Conservation (phyloP, 2,113 vertebrate genomes). For the Choloepus hoffmanni region DNA sequence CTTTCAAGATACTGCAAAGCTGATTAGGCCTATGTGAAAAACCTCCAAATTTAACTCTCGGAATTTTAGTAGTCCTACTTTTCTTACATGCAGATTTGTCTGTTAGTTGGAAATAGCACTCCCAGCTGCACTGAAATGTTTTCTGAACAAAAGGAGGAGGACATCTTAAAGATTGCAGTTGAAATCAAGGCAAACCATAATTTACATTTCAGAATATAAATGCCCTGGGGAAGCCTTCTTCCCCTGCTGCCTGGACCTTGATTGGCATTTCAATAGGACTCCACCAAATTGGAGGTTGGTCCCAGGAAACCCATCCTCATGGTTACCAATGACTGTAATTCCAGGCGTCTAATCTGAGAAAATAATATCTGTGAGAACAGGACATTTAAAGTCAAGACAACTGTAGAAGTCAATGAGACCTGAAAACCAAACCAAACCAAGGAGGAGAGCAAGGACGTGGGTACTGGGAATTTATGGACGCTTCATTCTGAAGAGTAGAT, state of each 20-base stretch:
- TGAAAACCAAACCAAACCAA: not conserved
- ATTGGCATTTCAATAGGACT: conserved; percentile 79
- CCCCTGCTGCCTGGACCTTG: conserved; percentile 65
- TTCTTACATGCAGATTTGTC: not conserved
- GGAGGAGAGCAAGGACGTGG: not conserved
- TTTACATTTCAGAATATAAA: conserved; percentile 84
- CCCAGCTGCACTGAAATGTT: conserved; percentile 80
- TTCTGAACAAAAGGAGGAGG: conserved; percentile 80
- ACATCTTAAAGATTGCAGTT: conserved; percentile 73
- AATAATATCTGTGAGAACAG: conserved; percentile 56
- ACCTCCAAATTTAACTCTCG: conserved; percentile 17
- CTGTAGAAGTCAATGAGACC: not conserved
- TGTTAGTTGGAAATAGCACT: conserved; percentile 81
- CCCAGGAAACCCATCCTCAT: conserved; percentile 65
- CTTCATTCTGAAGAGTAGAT: not conserved
- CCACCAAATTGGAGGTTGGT: conserved; percentile 69
- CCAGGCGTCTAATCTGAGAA: conserved; percentile 64
- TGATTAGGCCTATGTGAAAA: not conserved
- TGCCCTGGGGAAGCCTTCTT: conserved; percentile 68
- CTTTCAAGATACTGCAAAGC: not conserved
- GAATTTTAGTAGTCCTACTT: conserved; percentile 48
- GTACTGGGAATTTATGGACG: not conserved
- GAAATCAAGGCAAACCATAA: conserved; percentile 82
- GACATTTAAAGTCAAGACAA: conserved; percentile 55
- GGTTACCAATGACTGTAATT: conserved; percentile 74